Evolutionary conservation across 1,140 invertebrate genomes (phyloP).

Genomic region (Drosophila bocqueti): DNA sequence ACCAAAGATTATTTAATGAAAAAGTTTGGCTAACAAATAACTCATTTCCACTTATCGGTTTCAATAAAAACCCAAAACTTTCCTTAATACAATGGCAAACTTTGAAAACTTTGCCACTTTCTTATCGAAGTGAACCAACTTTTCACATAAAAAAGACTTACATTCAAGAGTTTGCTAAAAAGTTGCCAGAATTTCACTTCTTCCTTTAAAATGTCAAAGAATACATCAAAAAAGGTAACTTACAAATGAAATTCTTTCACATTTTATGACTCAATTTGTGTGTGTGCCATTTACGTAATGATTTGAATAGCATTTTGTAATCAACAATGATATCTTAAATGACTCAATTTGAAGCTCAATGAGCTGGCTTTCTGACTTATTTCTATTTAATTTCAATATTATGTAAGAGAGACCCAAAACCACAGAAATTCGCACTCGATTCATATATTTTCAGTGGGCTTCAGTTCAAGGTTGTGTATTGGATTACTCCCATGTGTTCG

Average conservation of each 20-base stretch:
- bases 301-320: conserved; percentile 1
- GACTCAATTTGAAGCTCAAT: conserved; percentile 14
- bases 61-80: conserved; percentile 3
- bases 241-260: neutral
- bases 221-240: neutral
- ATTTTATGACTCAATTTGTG: conserved; percentile 4
- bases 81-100: neutral
- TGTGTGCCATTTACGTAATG: neutral
- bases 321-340: conserved; percentile 8
- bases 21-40: neutral
- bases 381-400: conserved; percentile 1
- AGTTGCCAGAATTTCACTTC: neutral
- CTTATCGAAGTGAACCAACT: neutral
- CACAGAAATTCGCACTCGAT: conserved; percentile 15
- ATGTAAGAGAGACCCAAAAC: conserved; percentile 12
- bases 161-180: neutral
- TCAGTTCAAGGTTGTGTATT: conserved; percentile 53
- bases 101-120: conserved; percentile 1
- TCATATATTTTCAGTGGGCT: conserved; percentile 5
- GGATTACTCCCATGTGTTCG: conserved; percentile 46
- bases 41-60: conserved; percentile 3
- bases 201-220: neutral
- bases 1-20: neutral
- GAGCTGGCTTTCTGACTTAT: neutral
- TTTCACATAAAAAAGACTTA: conserved; percentile 1